Percentiles rank a stretch among this genome's conserved stretches.
These are phyloP conservation scores for Centropristis striata DNA, from an alignment of 2,113 vertebrate species.

Conservation along the genomic window DNA sequence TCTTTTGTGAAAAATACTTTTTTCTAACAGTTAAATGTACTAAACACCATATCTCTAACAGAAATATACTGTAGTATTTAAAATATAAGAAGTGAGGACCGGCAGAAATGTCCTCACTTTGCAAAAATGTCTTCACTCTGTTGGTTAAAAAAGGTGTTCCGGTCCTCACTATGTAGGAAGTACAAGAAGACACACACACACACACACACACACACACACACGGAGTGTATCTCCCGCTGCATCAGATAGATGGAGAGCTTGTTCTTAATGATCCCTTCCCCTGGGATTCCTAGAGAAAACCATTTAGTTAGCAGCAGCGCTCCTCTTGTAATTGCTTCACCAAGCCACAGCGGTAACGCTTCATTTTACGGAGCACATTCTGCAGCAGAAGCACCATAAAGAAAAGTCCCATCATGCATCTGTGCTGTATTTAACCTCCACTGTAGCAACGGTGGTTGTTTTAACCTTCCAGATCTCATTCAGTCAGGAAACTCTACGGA, in stretches of 20 bases:
- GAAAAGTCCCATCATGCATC: slow-evolving; percentile 25
- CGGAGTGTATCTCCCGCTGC: slow-evolving; percentile 29
- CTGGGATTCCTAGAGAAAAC: slow-evolving; percentile 70
- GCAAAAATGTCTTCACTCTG: too few species aligned
- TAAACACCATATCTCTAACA: too few species aligned
- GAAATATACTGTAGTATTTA: too few species aligned
- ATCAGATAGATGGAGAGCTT: slow-evolving; percentile 59
- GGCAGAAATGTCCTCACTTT: too few species aligned
- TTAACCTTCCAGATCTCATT: slow-evolving; percentile 26
- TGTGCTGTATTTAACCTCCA: slow-evolving; percentile 61
- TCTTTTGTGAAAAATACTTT: too few species aligned
- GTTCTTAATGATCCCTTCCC: slow-evolving; percentile 73
- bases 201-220: slow-evolving; percentile 24
- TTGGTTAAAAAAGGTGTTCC: too few species aligned
- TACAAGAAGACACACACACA: too few species aligned
- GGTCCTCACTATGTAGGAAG: too few species aligned
- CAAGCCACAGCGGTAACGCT: slow-evolving; percentile 46
- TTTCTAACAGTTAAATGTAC: too few species aligned
- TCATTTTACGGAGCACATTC: slow-evolving; percentile 56
- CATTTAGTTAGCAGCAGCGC: slow-evolving; percentile 70
- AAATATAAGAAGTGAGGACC: too few species aligned
- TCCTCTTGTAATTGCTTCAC: slow-evolving; percentile 72
- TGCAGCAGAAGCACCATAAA: slow-evolving; percentile 19
- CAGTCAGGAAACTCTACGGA: too few species aligned
- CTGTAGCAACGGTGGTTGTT: not conserved